Evolutionary conservation across 2,797 vertebrate genomes (phyloP).

Genomic region (Hippocampus kuda): DNA sequence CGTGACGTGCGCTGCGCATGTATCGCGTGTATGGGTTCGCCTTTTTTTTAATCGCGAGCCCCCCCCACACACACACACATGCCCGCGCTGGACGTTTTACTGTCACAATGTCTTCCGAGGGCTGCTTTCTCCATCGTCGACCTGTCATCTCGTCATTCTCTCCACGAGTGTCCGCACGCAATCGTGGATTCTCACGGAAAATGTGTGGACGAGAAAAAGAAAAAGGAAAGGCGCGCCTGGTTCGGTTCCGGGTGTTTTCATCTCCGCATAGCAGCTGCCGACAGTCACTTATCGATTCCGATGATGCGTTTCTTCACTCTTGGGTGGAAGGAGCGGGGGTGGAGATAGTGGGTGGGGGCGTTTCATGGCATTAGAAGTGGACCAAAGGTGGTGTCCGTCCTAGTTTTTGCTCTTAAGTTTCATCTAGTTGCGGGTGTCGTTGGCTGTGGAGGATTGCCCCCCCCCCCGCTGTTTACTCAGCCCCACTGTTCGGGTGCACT

Average conservation of each 20-base stretch:
- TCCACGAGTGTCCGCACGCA: conserved; percentile 11
- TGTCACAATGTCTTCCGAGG: conserved; percentile 1
- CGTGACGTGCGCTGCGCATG: not conserved
- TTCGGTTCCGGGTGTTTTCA: conserved; percentile 6
- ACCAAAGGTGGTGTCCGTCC: not conserved
- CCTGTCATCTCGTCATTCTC: conserved; percentile 25
- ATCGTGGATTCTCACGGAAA: not conserved
- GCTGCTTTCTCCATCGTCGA: conserved; percentile 1
- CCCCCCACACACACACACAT: too few relatives aligned
- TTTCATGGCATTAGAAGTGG: conserved; percentile 29
- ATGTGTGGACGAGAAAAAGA: not conserved
- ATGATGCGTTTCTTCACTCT: conserved; percentile 44
- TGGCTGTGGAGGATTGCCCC: conserved; percentile 29
- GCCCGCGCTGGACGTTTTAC: not conserved
- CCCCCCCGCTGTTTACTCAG: not conserved
- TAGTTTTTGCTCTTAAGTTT: not conserved
- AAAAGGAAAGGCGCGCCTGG: not conserved
- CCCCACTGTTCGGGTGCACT: not conserved
- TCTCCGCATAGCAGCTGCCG: conserved; percentile 32
- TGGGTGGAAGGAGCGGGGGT: not conserved
- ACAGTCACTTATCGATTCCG: conserved; percentile 56
- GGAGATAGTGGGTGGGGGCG: conserved; percentile 15
- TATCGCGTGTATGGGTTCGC: not conserved
- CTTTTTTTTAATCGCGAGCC: not conserved
- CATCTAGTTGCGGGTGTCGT: conserved; percentile 19